Base-by-base conservation (phyloP, 2,888 invertebrate species). In the Lamproptera curius region DNA sequence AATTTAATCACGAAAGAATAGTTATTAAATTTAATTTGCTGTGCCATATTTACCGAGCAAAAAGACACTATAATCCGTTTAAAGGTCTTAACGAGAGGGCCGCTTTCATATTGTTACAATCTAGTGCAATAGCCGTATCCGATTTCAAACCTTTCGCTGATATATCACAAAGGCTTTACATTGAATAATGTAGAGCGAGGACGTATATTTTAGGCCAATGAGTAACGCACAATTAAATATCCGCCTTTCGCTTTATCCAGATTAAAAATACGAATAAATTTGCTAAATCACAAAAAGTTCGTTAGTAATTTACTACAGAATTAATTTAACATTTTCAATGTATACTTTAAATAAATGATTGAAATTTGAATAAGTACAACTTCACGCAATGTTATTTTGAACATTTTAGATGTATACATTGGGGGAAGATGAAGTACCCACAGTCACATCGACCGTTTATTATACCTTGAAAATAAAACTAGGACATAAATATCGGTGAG, bases 351-450 rank as follows among this genome's bases (percentile, higher is more conserved):
- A n/a, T n/a, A n/a, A n/a, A n/a, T n/a, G n/a, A n/a, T n/a, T n/a
- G n/a, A n/a, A n/a, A n/a, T n/a, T n/a, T n/a, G n/a, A n/a, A n/a
- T n/a, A n/a, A n/a, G n/a, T n/a, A n/a, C n/a, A n/a, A n/a, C n/a
- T n/a, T n/a, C n/a, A n/a, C n/a, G n/a, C n/a, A n/a, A n/a, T n/a
- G n/a, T n/a, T n/a, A n/a, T n/a, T n/a, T n/a, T n/a, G n/a, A 42
- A 34, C 17, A 14, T 9, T 23, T 36, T 13, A 92, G 92, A 67
- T 92, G 52, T 92, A 91, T 62, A 89, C 91, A 44, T 61, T 92
- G 49, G 90, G 91, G 10, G 89, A 90, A 61, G 90, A 92, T 57
- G 94, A 94, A 67, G 90, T 94, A 1, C 93, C 94, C 5, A 91
- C 90, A 20, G 76, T 93, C 37, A 92, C 92, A 0, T 91, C 92